These are phyloP conservation scores for Leptonema lineaticorne DNA, from an alignment of 1,140 invertebrate species.

Conservation along the genomic window DNA sequence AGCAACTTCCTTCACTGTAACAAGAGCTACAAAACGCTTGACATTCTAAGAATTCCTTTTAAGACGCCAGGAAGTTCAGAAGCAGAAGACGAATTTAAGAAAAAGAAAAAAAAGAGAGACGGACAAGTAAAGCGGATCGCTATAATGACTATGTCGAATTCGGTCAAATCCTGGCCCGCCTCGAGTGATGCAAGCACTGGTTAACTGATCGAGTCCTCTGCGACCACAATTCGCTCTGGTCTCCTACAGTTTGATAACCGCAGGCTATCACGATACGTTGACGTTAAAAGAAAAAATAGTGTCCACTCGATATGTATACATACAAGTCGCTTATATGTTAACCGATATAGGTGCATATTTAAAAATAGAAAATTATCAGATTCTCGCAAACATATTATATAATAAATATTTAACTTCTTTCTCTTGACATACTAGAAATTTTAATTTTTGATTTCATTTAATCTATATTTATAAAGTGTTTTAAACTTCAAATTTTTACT, in stretches of 20 bases:
- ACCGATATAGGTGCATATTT: neutral
- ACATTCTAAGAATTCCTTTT: neutral
- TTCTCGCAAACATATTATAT: too few relatives aligned
- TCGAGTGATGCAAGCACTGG: constrained; percentile 8
- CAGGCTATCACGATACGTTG: constrained; percentile 2
- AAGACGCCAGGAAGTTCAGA: too few relatives aligned
- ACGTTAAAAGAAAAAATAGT: neutral
- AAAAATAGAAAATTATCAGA: too few relatives aligned
- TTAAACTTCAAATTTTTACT: too few relatives aligned
- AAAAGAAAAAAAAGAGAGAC: too few relatives aligned
- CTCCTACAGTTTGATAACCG: constrained; percentile 5
- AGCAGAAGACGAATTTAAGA: too few relatives aligned
- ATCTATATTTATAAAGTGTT: too few relatives aligned
- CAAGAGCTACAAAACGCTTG: neutral
- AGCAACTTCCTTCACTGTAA: too few relatives aligned
- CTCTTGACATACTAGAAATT: too few relatives aligned
- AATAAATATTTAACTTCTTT: too few relatives aligned
- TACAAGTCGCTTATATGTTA: neutral
- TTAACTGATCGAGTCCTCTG: neutral
- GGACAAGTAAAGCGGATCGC: neutral
- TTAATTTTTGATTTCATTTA: too few relatives aligned
- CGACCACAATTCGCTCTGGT: constrained; percentile 7
- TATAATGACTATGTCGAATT: constrained; percentile 1
- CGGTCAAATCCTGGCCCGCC: constrained; percentile 10
- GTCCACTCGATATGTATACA: too few relatives aligned